Base-by-base conservation (phyloP, 2,888 invertebrate genomes). In the Agrotis ipsilon region DNA sequence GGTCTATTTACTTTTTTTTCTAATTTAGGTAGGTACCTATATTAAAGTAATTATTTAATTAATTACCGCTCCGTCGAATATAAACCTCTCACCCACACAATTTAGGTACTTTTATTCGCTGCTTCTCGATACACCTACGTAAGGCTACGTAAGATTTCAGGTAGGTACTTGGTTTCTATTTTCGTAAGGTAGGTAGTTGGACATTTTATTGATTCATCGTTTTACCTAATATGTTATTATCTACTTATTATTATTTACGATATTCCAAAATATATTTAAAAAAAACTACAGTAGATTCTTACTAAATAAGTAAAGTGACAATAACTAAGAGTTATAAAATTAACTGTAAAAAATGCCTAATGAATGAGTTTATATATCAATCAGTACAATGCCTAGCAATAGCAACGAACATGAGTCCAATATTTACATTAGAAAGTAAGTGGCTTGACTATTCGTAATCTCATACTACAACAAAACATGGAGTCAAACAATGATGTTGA, bases 361-460 rank as follows among this genome's bases (percentile, higher is more conserved):
- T 45, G 51, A 77, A 71, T 62, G 14, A 71, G n/a, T 55, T 55
- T 13, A 55, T 55, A 14, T 32, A n/a, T n/a, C n/a, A 55, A 61
- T 32, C 21, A 75, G 43, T 52, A 57, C 48, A 58, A 58, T 58
- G 57, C 39, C 39, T 48, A 51, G 24, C 62, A 70, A 46, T 43
- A 72, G 19, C 49, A 18, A 61, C 57, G 59, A 60, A 72, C 59
- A 72, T 72, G 16, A 76, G 60, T 57, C 61, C 46, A 70, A 66
- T 75, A 80, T 80, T 80, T 75, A 75, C 81, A 78, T 75, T 78
- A 78, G 76, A 80, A 80, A 75, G 76, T 75, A 68, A 57, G 49
- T 65, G 49, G 39, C 46, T 59, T 51, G 55, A 62, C 51, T 48
- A 70, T 80, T 78, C 70, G 27, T 66, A 75, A 78, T 80, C 59